Conservation (phyloP, 2,113 vertebrate species). For the Turdus rufiventris region DNA sequence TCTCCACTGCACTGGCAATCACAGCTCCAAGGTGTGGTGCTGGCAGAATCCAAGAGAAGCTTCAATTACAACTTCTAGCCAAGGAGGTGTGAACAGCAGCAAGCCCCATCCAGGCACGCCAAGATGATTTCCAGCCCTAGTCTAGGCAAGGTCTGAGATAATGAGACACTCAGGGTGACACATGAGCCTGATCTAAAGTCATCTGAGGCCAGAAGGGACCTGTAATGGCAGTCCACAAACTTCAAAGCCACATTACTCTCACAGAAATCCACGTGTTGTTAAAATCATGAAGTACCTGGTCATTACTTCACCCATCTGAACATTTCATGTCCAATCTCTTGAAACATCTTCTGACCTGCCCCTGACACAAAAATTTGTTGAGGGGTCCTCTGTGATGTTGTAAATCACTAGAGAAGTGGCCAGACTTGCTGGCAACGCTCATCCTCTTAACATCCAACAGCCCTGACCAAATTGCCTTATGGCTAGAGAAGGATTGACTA, state of each 20-base stretch:
- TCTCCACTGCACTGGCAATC: background rate
- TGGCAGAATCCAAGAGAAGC: background rate
- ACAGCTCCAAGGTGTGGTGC: fast-evolving
- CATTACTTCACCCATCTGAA: background rate
- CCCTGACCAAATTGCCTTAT: background rate
- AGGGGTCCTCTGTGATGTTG: background rate
- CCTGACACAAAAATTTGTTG: background rate
- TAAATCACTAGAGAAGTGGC: background rate
- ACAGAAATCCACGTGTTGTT: background rate
- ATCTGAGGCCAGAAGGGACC: background rate
- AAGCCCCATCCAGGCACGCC: fast-evolving
- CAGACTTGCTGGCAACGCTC: background rate
- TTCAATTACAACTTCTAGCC: background rate
- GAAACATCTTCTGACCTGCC: background rate
- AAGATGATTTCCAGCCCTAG: background rate
- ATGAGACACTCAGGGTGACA: background rate
- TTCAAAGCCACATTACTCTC: background rate
- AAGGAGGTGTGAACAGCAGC: background rate
- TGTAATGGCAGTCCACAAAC: background rate
- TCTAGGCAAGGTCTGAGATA: background rate
- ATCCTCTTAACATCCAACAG: background rate
- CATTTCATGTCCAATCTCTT: background rate
- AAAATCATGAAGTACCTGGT: background rate
- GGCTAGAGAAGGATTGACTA: background rate
- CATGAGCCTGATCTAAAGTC: background rate